Percentiles rank a stretch among this genome's conserved stretches.
Evolutionary conservation across 1,140 invertebrate species (phyloP).

Genomic region (Zaprionus vittiger): DNA sequence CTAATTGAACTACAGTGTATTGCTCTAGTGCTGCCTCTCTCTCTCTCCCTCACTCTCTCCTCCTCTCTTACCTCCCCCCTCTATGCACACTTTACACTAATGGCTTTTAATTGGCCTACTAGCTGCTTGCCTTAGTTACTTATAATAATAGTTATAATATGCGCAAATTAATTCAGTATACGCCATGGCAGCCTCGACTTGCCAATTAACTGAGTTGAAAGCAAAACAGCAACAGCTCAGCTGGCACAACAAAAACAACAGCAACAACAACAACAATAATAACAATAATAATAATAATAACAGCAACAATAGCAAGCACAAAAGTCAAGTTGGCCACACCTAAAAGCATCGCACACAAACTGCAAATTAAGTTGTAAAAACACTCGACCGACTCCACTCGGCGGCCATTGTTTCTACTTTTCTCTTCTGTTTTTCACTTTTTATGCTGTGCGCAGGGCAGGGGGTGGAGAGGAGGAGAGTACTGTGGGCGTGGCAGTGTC

Average conservation of each 20-base stretch:
- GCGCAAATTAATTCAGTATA: conserved; percentile 42
- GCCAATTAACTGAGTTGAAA: conserved; percentile 61
- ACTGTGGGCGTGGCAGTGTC: conserved; percentile 47
- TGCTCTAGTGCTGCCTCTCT: background rate
- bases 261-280: conserved; percentile 3
- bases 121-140: conserved; percentile 59
- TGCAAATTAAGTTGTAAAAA: conserved; percentile 74
- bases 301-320: conserved; percentile 18
- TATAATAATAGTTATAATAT: conserved; percentile 69
- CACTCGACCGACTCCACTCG: conserved; percentile 40
- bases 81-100: conserved; percentile 55
- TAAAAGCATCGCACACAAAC: conserved; percentile 63
- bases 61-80: background rate
- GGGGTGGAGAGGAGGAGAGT: background rate
- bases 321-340: conserved; percentile 56
- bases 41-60: background rate
- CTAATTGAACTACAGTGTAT: background rate
- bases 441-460: background rate
- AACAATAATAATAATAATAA: conserved; percentile 35
- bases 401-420: conserved; percentile 34
- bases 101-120: conserved; percentile 72
- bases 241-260: background rate
- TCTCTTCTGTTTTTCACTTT: background rate
- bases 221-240: conserved; percentile 24
- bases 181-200: conserved; percentile 3